phyloP scores from a whole-genome alignment of 35 echinoderm and acorn worm species.

The Ophioderma brevispina region DNA sequence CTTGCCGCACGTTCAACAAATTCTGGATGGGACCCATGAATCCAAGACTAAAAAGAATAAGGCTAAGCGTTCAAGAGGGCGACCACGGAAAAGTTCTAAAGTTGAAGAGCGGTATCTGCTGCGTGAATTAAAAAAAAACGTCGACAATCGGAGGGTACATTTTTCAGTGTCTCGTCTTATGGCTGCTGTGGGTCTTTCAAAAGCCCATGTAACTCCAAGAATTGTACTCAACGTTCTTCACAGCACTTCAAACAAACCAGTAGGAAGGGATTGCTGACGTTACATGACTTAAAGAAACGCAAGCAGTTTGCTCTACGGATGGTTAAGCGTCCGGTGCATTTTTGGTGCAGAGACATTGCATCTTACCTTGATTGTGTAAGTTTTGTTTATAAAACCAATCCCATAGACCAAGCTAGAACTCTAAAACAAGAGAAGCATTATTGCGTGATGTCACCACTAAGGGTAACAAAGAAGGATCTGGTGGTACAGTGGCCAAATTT shows the following conservation, averaged over 20 bases:
- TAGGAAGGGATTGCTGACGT: constrained; percentile 20
- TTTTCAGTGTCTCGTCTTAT: not conserved
- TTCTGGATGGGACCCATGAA: too few relatives aligned
- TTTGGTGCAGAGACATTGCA: constrained; percentile 10
- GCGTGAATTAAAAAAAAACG: not conserved
- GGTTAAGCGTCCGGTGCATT: not conserved
- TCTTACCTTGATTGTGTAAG: constrained; percentile 33
- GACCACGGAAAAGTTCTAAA: not conserved
- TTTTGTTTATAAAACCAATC: constrained; percentile 47
- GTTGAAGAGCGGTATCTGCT: not conserved
- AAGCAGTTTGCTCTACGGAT: constrained; percentile 18
- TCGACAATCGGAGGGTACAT: not conserved
- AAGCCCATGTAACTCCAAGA: not conserved
- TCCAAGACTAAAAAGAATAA: too few relatives aligned
- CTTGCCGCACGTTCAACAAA: too few relatives aligned
- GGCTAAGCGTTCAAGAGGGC: not conserved
- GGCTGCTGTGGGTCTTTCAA: not conserved
- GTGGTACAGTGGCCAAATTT: not conserved
- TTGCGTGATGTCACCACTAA: constrained; percentile 10
- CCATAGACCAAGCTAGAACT: constrained; percentile 26
- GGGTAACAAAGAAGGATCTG: constrained; percentile 21
- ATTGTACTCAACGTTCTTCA: not conserved
- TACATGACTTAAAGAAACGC: constrained; percentile 19
- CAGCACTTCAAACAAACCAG: not conserved
- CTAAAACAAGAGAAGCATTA: not conserved